Base-by-base conservation (phyloP, 2,888 invertebrate species). In the Aleiodes alternator region DNA sequence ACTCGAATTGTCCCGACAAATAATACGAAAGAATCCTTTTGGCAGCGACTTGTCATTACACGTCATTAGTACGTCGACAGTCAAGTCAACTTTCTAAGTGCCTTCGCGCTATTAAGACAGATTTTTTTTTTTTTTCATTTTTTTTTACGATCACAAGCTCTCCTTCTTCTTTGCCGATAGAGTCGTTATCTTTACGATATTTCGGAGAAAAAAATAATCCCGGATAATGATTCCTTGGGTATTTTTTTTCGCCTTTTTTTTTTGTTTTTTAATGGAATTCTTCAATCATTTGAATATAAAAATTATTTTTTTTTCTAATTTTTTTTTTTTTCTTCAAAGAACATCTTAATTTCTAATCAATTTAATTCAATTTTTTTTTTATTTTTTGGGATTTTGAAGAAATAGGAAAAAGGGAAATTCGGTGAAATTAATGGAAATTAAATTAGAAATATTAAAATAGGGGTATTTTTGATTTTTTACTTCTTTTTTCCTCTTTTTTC, bases 111-210 rank as follows among this genome's bases (percentile, higher is more conserved):
- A 75, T 78, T 80, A 71, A 73, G 64, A 71, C 50, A 51, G 75
- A 76, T 75, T 76, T 75, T 43, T 43, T 43, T 43, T 7, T 77
- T 75, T 43, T 43, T 43, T 43, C 23, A 23, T 77, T 75, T 76
- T 75, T 43, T 43, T 43, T 43, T 7, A 43, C 43, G 43, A 43
- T 43, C 76, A 23, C 23, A 75, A 79, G 76, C 80, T 76, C 74
- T 74, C 78, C 80, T 81, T 78, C 79, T 80, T 78, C 69, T 79
- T 78, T 69, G 75, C 76, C 75, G 77, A 82, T 80, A 82, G 80
- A 82, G 82, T 80, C 69, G 79, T 79, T 77, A 80, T 78, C 81
- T 84, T 82, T 83, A 77, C 77, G 72, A 78, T 76, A 23, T 59
- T 72, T 75, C 75, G 68, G 59, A 31, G 59, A 72, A 75, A 72